Conservation (phyloP, 2,797 vertebrate species). For the Merluccius polli region DNA sequence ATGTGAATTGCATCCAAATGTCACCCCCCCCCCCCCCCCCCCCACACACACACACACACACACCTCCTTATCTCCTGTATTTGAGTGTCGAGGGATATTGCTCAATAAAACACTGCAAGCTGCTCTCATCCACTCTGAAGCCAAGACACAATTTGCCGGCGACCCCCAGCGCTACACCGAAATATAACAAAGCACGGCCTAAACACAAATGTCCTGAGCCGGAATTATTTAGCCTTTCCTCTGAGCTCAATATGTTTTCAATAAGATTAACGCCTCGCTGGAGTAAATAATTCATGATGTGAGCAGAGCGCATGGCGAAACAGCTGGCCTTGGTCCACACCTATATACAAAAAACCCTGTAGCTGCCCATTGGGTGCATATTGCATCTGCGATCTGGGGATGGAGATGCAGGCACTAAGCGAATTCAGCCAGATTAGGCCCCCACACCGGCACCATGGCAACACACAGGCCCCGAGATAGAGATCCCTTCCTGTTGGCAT, state of each 20-base stretch:
- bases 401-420: constrained; percentile 14
- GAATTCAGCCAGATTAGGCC: constrained; percentile 15
- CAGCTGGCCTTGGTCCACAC: constrained; percentile 10
- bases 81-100: neutral
- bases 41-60: neutral
- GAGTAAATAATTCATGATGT: constrained; percentile 33
- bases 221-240: constrained; percentile 30
- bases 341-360: constrained; percentile 21
- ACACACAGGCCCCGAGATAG: constrained; percentile 17
- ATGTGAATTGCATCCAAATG: constrained; percentile 3
- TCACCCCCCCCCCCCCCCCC: neutral
- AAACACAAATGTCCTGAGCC: constrained; percentile 6
- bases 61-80: neutral
- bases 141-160: neutral
- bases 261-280: constrained; percentile 25
- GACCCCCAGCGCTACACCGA: constrained; percentile 16
- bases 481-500: constrained; percentile 9
- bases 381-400: constrained; percentile 21
- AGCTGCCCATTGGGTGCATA: constrained; percentile 16
- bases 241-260: constrained; percentile 8
- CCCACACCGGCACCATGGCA: constrained; percentile 17
- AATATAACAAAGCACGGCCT: neutral
- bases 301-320: constrained; percentile 7
- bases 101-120: neutral
- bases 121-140: neutral